Evolutionary conservation across 2,797 vertebrate species (phyloP), one percentile per base, ranked within the genome.

Genomic region (Rhincodon typus): DNA sequence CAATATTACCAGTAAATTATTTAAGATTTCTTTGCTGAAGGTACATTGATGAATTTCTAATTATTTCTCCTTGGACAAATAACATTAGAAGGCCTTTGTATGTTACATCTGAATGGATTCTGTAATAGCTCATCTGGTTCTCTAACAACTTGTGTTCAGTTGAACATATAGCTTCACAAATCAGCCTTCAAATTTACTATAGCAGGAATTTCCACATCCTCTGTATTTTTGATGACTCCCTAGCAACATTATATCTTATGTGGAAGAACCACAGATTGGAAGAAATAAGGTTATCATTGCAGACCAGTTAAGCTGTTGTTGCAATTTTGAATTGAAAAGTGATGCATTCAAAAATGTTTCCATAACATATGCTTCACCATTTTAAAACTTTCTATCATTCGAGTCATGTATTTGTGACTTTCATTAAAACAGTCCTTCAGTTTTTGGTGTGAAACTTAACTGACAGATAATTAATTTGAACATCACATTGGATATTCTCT

Each of bases 381-480:
- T 19, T 38, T 17, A 34, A 67, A 90, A 19, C 21, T 67, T 38
- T 67, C 57, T 1, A 34, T 66, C 57, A 38, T n/a, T 34, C n/a
- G 88, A 67, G 6, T 5, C 19, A 19, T 62, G 62, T 91, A 21
- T 30, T 91, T 30, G 0, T 91, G 53, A 90, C 50, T 88, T 66
- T 21, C 62, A 62, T 7, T 66, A n/a, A 66, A 91, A 62, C 30
- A 66, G 34, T 15, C 57, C 30, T 19, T 91, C 88, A 38, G 57
- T 34, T 67, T 91, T 91, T 67, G 57, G 34, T 38, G 57, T 91
- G 57, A 38, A 91, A 91, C 34, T 66, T 67, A 91, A 91, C 30
- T 91, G 88, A 91, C 62, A 91, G 88, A 21, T 67, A 38, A 91
- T 66, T 91, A 91, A 91, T 38, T 67, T 91, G 57, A 67, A 66